These are phyloP conservation scores for Corythoichthys intestinalis DNA, from an alignment of 2,113 vertebrate species.

Conservation along the genomic window DNA sequence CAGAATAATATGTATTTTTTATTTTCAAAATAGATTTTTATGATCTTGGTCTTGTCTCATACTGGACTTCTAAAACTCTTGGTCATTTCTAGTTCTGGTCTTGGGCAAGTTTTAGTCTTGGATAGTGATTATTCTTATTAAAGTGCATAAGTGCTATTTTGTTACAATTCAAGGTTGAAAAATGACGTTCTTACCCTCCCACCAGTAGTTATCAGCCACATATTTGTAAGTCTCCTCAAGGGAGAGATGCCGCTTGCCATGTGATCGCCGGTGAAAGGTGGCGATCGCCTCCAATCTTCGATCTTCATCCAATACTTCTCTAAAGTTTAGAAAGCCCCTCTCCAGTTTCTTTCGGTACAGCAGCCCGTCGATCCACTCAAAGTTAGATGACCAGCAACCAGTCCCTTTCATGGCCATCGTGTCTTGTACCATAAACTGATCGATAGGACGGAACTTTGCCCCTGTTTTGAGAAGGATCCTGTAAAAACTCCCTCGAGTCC, in stretches of 20 bases:
- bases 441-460: slow-evolving; percentile 15
- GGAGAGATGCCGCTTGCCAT: slow-evolving; percentile 68
- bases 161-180: background rate
- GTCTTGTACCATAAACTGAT: slow-evolving; percentile 20
- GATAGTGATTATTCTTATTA: background rate
- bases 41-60: too few relatives aligned
- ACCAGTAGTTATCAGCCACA: slow-evolving; percentile 81
- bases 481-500: background rate
- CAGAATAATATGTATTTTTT: too few relatives aligned
- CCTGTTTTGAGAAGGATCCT: background rate
- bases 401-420: slow-evolving; percentile 68
- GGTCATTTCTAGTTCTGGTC: too few relatives aligned
- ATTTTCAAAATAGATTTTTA: too few relatives aligned
- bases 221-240: slow-evolving; percentile 78
- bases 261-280: slow-evolving; percentile 67
- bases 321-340: slow-evolving; percentile 72
- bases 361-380: slow-evolving; percentile 71
- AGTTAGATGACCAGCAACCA: slow-evolving; percentile 57
- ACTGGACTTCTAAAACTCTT: too few relatives aligned
- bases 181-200: slow-evolving; percentile 69
- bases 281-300: slow-evolving; percentile 66
- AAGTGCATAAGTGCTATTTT: background rate
- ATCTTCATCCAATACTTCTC: slow-evolving; percentile 73
- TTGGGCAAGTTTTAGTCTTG: too few relatives aligned
- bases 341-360: slow-evolving; percentile 78